Evolutionary conservation across 2,888 invertebrate genomes (phyloP).

Genomic region (Scaptomyza parva): DNA sequence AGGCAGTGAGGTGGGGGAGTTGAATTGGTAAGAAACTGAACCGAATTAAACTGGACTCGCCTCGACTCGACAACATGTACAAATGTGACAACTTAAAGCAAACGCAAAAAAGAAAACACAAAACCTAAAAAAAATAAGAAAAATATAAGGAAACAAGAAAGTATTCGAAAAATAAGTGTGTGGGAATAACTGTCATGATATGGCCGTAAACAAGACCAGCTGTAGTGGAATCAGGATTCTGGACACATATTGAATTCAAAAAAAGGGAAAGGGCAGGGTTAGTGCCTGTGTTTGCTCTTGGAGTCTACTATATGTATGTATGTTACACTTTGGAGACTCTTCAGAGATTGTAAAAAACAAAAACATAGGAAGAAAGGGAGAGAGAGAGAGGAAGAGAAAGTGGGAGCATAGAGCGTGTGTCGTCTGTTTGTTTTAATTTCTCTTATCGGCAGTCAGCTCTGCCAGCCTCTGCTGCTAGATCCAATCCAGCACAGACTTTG

Average conservation of each 20-base stretch:
- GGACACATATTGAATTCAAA: constrained; percentile 67
- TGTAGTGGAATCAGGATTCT: constrained; percentile 45
- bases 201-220: constrained; percentile 77
- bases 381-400: not conserved
- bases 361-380: constrained; percentile 17
- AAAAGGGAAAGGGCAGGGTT: not conserved
- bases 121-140: no score
- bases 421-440: constrained; percentile 76
- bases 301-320: constrained; percentile 43
- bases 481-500: constrained; percentile 11
- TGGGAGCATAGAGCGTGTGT: constrained; percentile 24
- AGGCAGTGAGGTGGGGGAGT: not conserved
- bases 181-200: constrained; percentile 68
- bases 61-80: constrained; percentile 76
- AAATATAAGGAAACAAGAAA: constrained; percentile 10
- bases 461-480: constrained; percentile 29
- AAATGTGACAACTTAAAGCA: constrained; percentile 80
- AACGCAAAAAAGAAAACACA: constrained; percentile 56
- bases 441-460: constrained; percentile 74
- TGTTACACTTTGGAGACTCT: constrained; percentile 71
- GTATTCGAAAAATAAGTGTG: constrained; percentile 6
- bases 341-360: constrained; percentile 67
- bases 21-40: constrained; percentile 31
- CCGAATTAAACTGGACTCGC: constrained; percentile 67
- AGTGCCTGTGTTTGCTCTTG: constrained; percentile 41